phyloP scores from a whole-genome alignment of 2,888 invertebrate species.

The Sarcophaga rosellei region DNA sequence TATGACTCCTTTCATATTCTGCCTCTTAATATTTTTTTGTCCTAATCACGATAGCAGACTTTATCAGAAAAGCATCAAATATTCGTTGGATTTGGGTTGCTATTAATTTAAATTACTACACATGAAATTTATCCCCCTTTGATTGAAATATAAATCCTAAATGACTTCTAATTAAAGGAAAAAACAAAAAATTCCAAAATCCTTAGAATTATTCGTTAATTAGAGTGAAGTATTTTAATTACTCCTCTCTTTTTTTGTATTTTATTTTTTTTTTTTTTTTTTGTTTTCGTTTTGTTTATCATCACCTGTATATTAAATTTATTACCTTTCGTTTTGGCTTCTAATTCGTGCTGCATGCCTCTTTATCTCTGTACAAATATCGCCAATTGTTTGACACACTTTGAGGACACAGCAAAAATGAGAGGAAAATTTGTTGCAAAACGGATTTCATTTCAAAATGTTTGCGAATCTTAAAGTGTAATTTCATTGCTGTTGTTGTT shows the following conservation, averaged over 20 bases:
- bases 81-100: too few relatives aligned
- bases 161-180: too few relatives aligned
- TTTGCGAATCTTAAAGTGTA: conserved; percentile 22
- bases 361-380: conserved; percentile 22
- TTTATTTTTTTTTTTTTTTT: not conserved
- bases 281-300: not conserved
- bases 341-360: conserved; percentile 5
- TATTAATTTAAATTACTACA: too few relatives aligned
- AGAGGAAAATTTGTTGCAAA: not conserved
- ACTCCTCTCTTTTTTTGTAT: not conserved
- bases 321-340: not conserved
- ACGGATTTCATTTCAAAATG: conserved; percentile 19
- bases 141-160: too few relatives aligned
- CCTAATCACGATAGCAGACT: too few relatives aligned
- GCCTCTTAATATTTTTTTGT: too few relatives aligned
- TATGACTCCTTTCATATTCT: too few relatives aligned
- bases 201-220: too few relatives aligned
- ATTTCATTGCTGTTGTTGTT: conserved; percentile 1
- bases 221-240: not conserved
- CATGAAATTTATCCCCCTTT: too few relatives aligned
- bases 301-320: not conserved
- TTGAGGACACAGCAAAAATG: not conserved
- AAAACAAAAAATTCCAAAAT: too few relatives aligned
- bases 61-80: too few relatives aligned
- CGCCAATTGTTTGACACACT: conserved; percentile 35